Conservation (phyloP, 1,140 invertebrate species). For the Philotrypesis tridentata region DNA sequence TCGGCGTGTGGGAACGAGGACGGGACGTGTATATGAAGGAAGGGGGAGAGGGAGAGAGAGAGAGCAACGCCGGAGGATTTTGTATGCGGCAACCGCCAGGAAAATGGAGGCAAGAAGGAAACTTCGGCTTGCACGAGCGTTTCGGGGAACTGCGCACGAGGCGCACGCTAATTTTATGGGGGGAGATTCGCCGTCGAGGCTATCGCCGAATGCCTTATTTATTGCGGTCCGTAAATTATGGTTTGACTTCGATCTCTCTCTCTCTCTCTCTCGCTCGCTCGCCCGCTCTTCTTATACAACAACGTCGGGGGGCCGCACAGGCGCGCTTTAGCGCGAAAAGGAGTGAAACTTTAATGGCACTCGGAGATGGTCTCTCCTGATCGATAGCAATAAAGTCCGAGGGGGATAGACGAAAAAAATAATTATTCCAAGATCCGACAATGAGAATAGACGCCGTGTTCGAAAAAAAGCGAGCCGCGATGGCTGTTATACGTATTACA, state of each 20-base stretch:
- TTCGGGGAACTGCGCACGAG: not conserved
- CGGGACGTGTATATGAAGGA: constrained; percentile 46
- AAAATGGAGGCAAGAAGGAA: constrained; percentile 42
- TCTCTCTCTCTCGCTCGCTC: too few relatives aligned
- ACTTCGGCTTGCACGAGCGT: not conserved
- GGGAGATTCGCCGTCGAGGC: not conserved
- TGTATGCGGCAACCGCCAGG: constrained; percentile 11
- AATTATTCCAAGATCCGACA: too few relatives aligned
- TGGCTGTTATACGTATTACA: not conserved
- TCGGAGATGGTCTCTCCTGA: not conserved
- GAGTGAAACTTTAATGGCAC: not conserved
- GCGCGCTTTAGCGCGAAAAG: not conserved
- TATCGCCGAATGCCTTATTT: not conserved
- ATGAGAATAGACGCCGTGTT: not conserved
- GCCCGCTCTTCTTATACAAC: too few relatives aligned
- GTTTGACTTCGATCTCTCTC: too few relatives aligned
- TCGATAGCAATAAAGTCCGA: too few relatives aligned
- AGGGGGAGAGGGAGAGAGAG: not conserved
- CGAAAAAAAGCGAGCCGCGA: not conserved
- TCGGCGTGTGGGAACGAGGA: not conserved
- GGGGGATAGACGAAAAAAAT: too few relatives aligned
- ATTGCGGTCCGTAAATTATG: not conserved
- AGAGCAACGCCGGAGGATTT: constrained; percentile 44
- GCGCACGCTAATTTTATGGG: not conserved
- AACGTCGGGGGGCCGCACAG: too few relatives aligned